Conservation (phyloP, 1,140 invertebrate species). For the Metaphire vulgaris region DNA sequence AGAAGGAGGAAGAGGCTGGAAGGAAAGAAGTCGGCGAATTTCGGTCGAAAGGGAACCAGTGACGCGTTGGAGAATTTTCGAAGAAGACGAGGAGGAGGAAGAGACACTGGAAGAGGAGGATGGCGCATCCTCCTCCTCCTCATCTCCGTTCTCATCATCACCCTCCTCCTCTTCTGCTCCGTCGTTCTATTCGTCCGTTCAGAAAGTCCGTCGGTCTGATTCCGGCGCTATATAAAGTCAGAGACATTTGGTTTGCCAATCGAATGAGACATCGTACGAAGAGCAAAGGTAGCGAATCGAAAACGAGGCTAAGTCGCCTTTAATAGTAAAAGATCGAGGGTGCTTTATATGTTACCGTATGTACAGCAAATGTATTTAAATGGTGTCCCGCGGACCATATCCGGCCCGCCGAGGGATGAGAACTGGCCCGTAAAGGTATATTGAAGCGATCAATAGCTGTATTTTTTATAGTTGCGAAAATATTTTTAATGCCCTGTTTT, state of each 20-base stretch:
- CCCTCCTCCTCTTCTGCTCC: neutral
- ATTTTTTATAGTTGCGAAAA: no score
- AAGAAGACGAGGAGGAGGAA: neutral
- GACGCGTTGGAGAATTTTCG: neutral
- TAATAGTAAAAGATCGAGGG: no score
- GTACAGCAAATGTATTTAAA: no score
- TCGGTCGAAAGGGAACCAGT: neutral
- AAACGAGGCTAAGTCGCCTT: no score
- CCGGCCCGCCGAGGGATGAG: no score
- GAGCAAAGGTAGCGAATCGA: neutral
- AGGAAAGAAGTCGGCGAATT: neutral
- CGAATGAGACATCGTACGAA: neutral
- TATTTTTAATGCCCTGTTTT: no score
- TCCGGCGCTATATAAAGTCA: neutral
- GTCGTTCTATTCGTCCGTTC: neutral
- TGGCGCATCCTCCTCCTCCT: neutral
- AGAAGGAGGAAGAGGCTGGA: slow-evolving; percentile 4
- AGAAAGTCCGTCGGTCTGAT: neutral
- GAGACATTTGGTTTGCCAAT: neutral
- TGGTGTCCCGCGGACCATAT: neutral
- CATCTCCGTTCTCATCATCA: neutral
- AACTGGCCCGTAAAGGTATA: no score
- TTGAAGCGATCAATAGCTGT: no score
- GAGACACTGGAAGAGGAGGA: neutral
- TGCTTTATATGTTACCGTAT: no score